Conservation (phyloP, 2,797 vertebrate genomes). For the Amphiprion clarkii region DNA sequence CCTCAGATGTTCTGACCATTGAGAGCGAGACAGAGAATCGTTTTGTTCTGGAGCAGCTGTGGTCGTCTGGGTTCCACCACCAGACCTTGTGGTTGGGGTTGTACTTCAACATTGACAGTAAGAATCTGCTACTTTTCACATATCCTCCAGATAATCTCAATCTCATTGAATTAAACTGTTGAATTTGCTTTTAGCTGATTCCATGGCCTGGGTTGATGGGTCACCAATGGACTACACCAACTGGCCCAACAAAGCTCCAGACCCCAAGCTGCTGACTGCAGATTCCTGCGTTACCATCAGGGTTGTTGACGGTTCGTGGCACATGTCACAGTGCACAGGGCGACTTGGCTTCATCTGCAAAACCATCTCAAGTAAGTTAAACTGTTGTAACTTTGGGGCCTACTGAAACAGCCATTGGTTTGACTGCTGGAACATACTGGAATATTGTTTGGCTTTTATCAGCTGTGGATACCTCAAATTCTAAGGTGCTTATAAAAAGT, state of each 20-base stretch:
- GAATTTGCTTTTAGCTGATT: conserved; percentile 82
- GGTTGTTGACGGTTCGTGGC: conserved; percentile 88
- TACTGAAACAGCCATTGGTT: not conserved
- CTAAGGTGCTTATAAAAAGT: too few relatives aligned
- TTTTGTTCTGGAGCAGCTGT: conserved; percentile 91
- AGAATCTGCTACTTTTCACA: conserved; percentile 63
- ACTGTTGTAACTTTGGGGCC: too few relatives aligned
- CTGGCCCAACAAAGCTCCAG: conserved; percentile 88
- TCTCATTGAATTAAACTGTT: not conserved
- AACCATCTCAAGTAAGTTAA: conserved; percentile 85
- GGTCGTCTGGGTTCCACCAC: conserved; percentile 80
- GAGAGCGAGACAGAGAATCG: conserved; percentile 89
- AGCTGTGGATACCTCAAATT: too few relatives aligned
- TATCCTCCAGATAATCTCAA: not conserved
- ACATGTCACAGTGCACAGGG: conserved; percentile 85
- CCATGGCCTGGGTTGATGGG: conserved; percentile 89
- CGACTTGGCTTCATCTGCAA: conserved; percentile 92
- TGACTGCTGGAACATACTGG: too few relatives aligned
- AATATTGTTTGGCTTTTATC: not conserved
- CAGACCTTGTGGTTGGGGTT: conserved; percentile 91
- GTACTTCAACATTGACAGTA: conserved; percentile 87
- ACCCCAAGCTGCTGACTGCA: conserved; percentile 76
- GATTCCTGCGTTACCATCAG: conserved; percentile 87
- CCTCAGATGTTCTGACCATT: conserved; percentile 90
- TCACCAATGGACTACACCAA: conserved; percentile 88